Conservation (phyloP, 2,888 invertebrate species). For the Ormyrus nitidulus region DNA sequence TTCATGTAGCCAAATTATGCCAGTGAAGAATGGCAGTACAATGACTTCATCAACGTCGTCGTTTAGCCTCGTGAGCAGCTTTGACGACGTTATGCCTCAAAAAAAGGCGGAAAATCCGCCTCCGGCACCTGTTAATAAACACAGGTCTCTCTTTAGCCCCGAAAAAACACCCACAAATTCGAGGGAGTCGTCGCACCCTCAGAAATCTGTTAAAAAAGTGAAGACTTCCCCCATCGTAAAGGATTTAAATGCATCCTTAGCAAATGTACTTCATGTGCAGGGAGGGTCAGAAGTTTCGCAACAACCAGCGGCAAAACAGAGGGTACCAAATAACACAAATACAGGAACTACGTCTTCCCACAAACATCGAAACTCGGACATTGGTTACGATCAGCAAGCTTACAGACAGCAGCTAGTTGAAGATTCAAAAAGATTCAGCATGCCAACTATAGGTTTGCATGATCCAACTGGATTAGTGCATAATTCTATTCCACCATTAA, state of each 20-base stretch:
- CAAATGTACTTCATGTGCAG: conserved; percentile 59
- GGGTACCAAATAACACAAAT: conserved; percentile 40
- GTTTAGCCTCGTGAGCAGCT: conserved; percentile 60
- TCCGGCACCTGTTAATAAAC: conserved; percentile 63
- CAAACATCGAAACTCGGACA: conserved; percentile 63
- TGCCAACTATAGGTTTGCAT: background rate
- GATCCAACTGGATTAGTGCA: conserved; percentile 6
- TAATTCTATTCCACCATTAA: conserved; percentile 63
- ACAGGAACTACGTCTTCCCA: conserved; percentile 56
- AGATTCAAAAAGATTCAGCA: conserved; percentile 10
- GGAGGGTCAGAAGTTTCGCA: conserved; percentile 56
- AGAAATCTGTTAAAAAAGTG: conserved; percentile 74
- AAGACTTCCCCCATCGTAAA: conserved; percentile 76
- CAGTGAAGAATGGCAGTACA: conserved; percentile 59
- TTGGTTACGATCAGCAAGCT: conserved; percentile 6
- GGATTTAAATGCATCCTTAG: conserved; percentile 62
- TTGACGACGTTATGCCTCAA: conserved; percentile 64
- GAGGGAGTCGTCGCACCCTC: conserved; percentile 72
- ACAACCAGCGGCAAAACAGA: conserved; percentile 7
- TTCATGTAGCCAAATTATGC: conserved; percentile 51
- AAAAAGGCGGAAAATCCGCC: conserved; percentile 66
- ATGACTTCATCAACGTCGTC: conserved; percentile 44
- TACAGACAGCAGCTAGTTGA: conserved; percentile 13
- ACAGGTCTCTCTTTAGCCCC: conserved; percentile 81
- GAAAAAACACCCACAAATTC: conserved; percentile 76